phyloP scores from a whole-genome alignment of 2,888 invertebrate species.

The Habroteleia sp. region DNA sequence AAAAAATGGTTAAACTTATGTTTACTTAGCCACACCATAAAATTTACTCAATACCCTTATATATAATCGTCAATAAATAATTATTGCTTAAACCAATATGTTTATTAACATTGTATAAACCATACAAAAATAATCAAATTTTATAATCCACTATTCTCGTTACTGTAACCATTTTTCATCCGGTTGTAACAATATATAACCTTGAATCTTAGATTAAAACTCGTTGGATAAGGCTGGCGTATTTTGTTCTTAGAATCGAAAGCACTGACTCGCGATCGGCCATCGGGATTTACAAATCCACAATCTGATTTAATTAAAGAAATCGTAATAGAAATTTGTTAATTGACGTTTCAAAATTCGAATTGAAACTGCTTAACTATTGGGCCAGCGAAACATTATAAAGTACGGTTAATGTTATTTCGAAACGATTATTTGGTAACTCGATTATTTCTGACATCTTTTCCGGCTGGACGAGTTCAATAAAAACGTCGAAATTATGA shows the following conservation, averaged over 20 bases:
- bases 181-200: too few species aligned
- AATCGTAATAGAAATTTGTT: constrained; percentile 33
- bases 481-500: constrained; percentile 38
- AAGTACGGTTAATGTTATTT: constrained; percentile 44
- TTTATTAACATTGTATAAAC: too few species aligned
- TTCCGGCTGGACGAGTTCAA: constrained; percentile 47
- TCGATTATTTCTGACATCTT: constrained; percentile 51
- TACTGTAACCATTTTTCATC: too few species aligned
- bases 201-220: too few species aligned
- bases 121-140: too few species aligned
- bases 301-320: constrained; percentile 26
- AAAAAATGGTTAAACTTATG: too few species aligned
- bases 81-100: too few species aligned
- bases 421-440: constrained; percentile 57
- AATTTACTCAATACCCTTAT: too few species aligned
- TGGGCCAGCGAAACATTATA: constrained; percentile 37
- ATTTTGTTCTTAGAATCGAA: background rate
- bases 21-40: too few species aligned
- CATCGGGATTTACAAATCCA: constrained; percentile 1
- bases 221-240: too few species aligned
- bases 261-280: background rate
- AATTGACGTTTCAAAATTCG: constrained; percentile 43
- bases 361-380: constrained; percentile 23
- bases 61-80: too few species aligned
- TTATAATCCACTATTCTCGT: too few species aligned